phyloP scores from a whole-genome alignment of 2,113 vertebrate species.

The Rallus limicola region DNA sequence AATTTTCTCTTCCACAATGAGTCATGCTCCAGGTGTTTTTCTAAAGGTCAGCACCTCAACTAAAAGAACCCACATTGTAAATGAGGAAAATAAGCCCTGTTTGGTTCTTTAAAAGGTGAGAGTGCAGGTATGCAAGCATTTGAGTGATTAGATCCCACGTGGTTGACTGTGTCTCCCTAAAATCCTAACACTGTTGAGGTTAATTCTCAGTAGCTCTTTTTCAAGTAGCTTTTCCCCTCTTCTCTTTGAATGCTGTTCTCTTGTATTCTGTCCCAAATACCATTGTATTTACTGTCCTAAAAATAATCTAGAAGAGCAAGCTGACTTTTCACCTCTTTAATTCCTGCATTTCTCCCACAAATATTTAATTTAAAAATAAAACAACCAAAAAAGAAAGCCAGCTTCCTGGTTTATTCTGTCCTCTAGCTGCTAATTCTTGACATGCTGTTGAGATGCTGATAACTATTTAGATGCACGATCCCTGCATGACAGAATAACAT shows the following conservation, averaged over 20 bases:
- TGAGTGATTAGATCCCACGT: background rate
- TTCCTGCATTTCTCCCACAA: background rate
- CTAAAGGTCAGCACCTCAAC: background rate
- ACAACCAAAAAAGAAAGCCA: too few relatives aligned
- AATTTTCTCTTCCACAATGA: background rate
- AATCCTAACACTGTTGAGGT: background rate
- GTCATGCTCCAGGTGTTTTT: background rate
- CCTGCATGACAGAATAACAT: background rate
- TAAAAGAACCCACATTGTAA: background rate
- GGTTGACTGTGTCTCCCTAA: background rate
- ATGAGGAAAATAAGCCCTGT: background rate
- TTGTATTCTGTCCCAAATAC: background rate
- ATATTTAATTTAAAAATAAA: background rate
- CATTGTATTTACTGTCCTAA: background rate
- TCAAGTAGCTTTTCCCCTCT: background rate
- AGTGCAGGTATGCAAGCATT: background rate
- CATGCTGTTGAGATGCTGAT: background rate
- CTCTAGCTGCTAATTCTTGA: background rate
- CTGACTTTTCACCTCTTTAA: background rate
- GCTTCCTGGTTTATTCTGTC: background rate
- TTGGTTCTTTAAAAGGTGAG: background rate
- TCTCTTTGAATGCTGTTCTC: background rate
- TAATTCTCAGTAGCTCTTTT: background rate
- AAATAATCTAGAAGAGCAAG: background rate
- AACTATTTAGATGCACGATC: background rate